Percentiles rank a stretch among this genome's conserved stretches.
phyloP scores from a whole-genome alignment of 2,888 invertebrate species.

The Beris morrisii region DNA sequence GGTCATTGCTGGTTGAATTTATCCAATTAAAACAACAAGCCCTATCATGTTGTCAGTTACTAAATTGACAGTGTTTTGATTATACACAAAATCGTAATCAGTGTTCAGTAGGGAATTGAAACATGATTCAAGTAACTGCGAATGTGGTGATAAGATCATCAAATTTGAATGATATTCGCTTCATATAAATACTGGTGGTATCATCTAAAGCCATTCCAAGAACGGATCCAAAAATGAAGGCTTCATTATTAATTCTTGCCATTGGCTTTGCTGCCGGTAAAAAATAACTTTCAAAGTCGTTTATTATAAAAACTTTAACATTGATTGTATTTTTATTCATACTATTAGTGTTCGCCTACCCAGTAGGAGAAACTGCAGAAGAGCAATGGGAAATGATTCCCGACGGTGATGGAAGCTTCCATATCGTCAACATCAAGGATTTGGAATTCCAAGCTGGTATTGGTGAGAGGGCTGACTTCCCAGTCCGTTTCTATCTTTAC shows the following conservation, averaged over 20 bases:
- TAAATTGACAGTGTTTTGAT: too few species aligned
- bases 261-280: slow-evolving; percentile 17
- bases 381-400: slow-evolving; percentile 22
- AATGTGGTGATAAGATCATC: too few species aligned
- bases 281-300: background rate
- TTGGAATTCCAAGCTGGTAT: slow-evolving; percentile 11
- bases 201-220: too few species aligned
- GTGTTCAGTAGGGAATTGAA: too few species aligned
- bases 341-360: slow-evolving; percentile 9
- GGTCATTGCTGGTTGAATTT: too few species aligned
- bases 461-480: slow-evolving; percentile 3
- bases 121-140: too few species aligned
- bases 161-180: too few species aligned
- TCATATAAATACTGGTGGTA: too few species aligned
- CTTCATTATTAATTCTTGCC: slow-evolving; percentile 16
- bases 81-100: too few species aligned
- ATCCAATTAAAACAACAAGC: too few species aligned
- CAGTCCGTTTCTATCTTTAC: slow-evolving; percentile 44
- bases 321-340: background rate
- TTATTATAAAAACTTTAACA: background rate
- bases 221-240: slow-evolving; percentile 7
- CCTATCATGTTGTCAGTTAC: too few species aligned
- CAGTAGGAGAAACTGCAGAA: slow-evolving; percentile 7
- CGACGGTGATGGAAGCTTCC: slow-evolving; percentile 16
- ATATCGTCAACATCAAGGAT: slow-evolving; percentile 19